These are phyloP conservation scores for Rhingia rostrata DNA, from an alignment of 2,888 invertebrate genomes.

Conservation along the genomic window DNA sequence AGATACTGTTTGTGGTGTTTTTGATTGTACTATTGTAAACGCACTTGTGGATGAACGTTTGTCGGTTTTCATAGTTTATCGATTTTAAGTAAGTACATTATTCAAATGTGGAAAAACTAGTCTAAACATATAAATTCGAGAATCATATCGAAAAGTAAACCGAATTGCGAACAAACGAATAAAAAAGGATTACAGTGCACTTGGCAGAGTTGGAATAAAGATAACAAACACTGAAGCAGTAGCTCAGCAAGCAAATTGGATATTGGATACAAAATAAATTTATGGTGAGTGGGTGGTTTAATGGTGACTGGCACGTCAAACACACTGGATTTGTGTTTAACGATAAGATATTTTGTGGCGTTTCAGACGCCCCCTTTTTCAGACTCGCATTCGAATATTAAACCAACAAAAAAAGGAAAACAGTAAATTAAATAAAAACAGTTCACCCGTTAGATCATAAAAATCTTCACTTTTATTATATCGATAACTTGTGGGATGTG, in stretches of 20 bases:
- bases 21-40: slow-evolving; percentile 37
- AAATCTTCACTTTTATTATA: slow-evolving; percentile 14
- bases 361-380: slow-evolving; percentile 55
- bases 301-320: slow-evolving; percentile 49
- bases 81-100: slow-evolving; percentile 8
- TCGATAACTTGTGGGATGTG: slow-evolving; percentile 4
- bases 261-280: slow-evolving; percentile 73
- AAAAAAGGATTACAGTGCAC: slow-evolving; percentile 68
- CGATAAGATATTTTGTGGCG: slow-evolving; percentile 45
- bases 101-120: background rate
- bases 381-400: background rate
- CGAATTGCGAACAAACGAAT: slow-evolving; percentile 22
- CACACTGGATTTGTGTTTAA: slow-evolving; percentile 29
- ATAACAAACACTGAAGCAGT: slow-evolving; percentile 32
- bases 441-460: slow-evolving; percentile 1
- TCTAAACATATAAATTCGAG: background rate
- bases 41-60: slow-evolving; percentile 47
- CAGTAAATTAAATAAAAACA: slow-evolving; percentile 22
- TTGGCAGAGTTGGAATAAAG: slow-evolving; percentile 33
- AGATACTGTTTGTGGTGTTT: slow-evolving; percentile 36
- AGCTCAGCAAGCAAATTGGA: slow-evolving; percentile 59
- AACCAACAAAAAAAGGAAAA: slow-evolving; percentile 8
- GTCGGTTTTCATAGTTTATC: slow-evolving; percentile 14
- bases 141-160: background rate
- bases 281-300: slow-evolving; percentile 67